These are phyloP conservation scores for Brachionus koreanus DNA, from an alignment of 1,140 invertebrate species.

Conservation along the genomic window DNA sequence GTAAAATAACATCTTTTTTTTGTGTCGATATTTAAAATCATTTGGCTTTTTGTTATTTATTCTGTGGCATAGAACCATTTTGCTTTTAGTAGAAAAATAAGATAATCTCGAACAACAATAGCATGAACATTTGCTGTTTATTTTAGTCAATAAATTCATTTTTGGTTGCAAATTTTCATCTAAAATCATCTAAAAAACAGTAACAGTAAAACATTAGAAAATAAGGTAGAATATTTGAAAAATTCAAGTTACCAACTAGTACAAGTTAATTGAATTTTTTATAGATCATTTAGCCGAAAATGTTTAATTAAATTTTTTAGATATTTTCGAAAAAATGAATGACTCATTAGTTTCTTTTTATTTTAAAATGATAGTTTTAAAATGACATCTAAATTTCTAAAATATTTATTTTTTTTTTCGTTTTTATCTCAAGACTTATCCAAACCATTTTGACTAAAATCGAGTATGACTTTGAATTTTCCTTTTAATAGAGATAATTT, in stretches of 20 bases:
- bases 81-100: not conserved
- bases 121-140: not conserved
- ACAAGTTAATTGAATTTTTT: not conserved
- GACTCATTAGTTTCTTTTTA: not conserved
- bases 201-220: not conserved
- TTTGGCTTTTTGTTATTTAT: not conserved
- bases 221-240: not conserved
- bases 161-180: not conserved
- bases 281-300: not conserved
- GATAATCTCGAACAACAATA: constrained; percentile 16
- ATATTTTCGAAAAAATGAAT: not conserved
- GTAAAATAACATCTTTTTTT: not conserved
- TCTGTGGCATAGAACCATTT: not conserved
- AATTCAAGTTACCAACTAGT: not conserved
- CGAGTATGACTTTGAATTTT: no score
- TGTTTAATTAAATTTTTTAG: not conserved
- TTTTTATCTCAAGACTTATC: no score
- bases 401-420: no score
- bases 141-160: not conserved
- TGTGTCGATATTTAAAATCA: not conserved
- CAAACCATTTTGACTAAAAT: no score
- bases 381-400: no score
- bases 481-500: not conserved
- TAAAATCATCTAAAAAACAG: not conserved
- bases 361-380: no score